Evolutionary conservation across 2,113 vertebrate species (phyloP), one percentile per base, ranked within the genome.

Genomic region (Physeter macrocephalus): DNA sequence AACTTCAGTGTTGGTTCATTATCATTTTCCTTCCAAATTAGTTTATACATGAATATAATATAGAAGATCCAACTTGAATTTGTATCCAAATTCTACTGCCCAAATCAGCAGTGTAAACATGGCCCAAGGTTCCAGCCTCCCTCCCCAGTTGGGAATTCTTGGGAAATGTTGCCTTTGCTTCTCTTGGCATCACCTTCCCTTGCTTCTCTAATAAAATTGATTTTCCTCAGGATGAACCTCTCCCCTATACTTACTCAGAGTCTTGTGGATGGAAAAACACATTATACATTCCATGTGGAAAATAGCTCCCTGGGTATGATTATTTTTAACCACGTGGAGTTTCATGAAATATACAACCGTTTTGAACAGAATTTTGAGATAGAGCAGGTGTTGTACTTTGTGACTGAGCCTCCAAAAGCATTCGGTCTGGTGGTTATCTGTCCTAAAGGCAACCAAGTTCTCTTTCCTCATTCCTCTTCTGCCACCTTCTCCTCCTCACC

Each of bases 321-420:
- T 82, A 78, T 78, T 88, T 89, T 80, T 93, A 95, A 84, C 14
- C 57, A 83, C 14, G 74, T 74, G 69, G 77, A 52, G 36, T 96
- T 78, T 81, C 61, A 57, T 93, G 84, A 90, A 92, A 54, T n/a
- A 11, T 59, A 71, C 49, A 75, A 62, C 13, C 1, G 0, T 31
- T 64, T 84, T 66, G 23, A 43, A n/a, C 27, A 82, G 62, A 83
- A 82, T 96, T 93, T 74, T 72, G 80, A 81, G 39, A 52, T 11
- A 64, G 59, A 84, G 57, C 89, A 88, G 20, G 23, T 81, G 57
- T 31, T 59, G 14, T 29, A 8, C 62, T 81, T 66, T 93, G 72
- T 20, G 64, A 5, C 0, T 10, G 31, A 46, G 21, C 12, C 59
- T 78, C 36, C 34, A 9, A 78, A 75, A 59, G 4, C 21, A 6